Base-by-base conservation (phyloP, 1,140 invertebrate species). In the Lanistes nyassanus region DNA sequence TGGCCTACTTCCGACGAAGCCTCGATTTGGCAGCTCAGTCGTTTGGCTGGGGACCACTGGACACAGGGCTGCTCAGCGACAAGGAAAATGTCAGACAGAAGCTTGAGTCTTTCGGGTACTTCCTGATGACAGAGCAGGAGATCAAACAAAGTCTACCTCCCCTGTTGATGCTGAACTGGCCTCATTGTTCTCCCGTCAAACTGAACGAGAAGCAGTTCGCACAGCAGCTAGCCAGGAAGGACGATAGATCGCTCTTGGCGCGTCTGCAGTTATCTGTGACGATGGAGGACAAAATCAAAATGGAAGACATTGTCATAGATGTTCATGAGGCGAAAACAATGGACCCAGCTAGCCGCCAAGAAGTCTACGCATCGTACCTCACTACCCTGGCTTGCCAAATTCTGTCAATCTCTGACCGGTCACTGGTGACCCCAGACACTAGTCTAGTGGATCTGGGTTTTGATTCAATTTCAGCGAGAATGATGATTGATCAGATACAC, bases 1-100 rank as follows among this genome's bases (percentile, higher is more conserved):
- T 83, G 56, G 80, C 79, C 36, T 67, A 77, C 29, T 79, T 78
- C 70, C 23, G 82, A 47, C 42, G 77, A 31, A 42, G 56, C 9
- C 64, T 42, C 26, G 74, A 65, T 34, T 31, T 69, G n/a, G 19
- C 51, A 21, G 74, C 42, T 23, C 23, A 69, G 62, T 76, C 62
- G 39, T 80, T 83, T 21, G 81, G 81, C 58, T 83, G 80, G 81
- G 80, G 79, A 21, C 58, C 79, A 7, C 64, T 82, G 29, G 56
- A 64, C 19, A 47, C 79, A 13, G 79, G 79, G 26, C 79, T 82
- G 75, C 53, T 73, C 19, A 51, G 42, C n/a, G 47, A 79, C 21
- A 70, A 71, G 13, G 56, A 71, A 31, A 26, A n/a, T 21, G 34
- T 77, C 19, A 34, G 53, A 29, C 60, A 67, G 11, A 36, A 60